Percentiles rank a stretch among this genome's conserved stretches.
phyloP scores from a whole-genome alignment of 2,113 vertebrate genomes.

The Athene cunicularia region DNA sequence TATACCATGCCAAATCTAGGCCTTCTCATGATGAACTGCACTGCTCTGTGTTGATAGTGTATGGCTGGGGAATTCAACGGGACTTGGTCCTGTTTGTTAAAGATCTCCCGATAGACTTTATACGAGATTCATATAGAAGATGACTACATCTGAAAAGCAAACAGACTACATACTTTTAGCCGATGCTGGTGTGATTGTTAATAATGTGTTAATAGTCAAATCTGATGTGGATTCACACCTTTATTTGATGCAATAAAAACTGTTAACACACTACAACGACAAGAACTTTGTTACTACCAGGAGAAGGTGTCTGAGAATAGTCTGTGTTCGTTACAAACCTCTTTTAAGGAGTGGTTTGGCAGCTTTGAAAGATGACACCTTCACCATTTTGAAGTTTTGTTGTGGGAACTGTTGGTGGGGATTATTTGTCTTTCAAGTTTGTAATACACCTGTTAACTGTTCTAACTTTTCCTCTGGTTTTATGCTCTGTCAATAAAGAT shows the following conservation, averaged over 20 bases:
- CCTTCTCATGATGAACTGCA: conserved; percentile 82
- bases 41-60: conserved; percentile 74
- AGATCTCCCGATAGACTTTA: conserved; percentile 64
- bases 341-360: not conserved
- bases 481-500: not conserved
- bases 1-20: conserved; percentile 76
- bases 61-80: conserved; percentile 69
- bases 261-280: not conserved
- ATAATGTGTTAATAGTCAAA: conserved; percentile 10
- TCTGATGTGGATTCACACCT: not conserved
- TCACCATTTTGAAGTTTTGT: not conserved
- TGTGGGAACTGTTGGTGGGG: not conserved
- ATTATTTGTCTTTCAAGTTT: not conserved
- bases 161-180: conserved; percentile 67
- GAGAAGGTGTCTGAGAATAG: not conserved
- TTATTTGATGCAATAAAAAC: not conserved
- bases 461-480: not conserved
- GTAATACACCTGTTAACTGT: not conserved
- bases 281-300: not conserved
- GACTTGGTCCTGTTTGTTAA: conserved; percentile 68
- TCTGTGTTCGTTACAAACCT: not conserved
- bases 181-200: not conserved
- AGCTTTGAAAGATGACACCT: not conserved
- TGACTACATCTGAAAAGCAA: conserved; percentile 69
- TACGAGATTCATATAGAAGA: conserved; percentile 73